These are phyloP conservation scores for Digitonthophagus gazella DNA, from an alignment of 2,888 invertebrate genomes.

Conservation along the genomic window DNA sequence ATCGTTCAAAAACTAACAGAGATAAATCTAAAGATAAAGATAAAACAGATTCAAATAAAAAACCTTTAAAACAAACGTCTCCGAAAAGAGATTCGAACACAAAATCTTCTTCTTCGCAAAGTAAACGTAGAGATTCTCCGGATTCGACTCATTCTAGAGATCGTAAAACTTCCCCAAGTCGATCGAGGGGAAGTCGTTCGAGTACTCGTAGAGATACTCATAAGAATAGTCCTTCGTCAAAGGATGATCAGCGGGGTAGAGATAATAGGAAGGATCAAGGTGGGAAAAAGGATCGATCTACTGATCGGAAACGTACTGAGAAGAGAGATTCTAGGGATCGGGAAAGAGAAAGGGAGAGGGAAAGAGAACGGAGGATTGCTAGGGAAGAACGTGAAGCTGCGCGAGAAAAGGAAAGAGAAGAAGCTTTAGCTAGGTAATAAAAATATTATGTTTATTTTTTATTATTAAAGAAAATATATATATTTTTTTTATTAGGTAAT, in stretches of 20 bases:
- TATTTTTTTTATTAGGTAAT: no score
- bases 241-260: conserved; percentile 49
- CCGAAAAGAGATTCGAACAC: conserved; percentile 44
- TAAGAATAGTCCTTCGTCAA: conserved; percentile 46
- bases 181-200: conserved; percentile 40
- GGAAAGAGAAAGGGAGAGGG: conserved; percentile 59
- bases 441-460: no score
- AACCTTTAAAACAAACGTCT: conserved; percentile 43
- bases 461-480: no score
- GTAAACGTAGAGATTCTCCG: conserved; percentile 48
- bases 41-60: conserved; percentile 32
- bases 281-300: conserved; percentile 37
- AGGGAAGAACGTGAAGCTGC: conserved; percentile 59
- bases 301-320: conserved; percentile 47
- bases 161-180: conserved; percentile 42
- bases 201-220: conserved; percentile 39
- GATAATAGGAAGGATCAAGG: conserved; percentile 48
- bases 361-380: conserved; percentile 52
- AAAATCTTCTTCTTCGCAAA: conserved; percentile 42
- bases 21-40: conserved; percentile 51
- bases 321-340: conserved; percentile 63
- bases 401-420: conserved; percentile 62
- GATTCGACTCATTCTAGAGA: conserved; percentile 47
- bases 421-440: conserved; percentile 64
- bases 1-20: conserved; percentile 40